Percentiles rank a stretch among this genome's conserved stretches.
Conservation (phyloP, 2,888 invertebrate genomes). For the Lycocerus yunnanus region DNA sequence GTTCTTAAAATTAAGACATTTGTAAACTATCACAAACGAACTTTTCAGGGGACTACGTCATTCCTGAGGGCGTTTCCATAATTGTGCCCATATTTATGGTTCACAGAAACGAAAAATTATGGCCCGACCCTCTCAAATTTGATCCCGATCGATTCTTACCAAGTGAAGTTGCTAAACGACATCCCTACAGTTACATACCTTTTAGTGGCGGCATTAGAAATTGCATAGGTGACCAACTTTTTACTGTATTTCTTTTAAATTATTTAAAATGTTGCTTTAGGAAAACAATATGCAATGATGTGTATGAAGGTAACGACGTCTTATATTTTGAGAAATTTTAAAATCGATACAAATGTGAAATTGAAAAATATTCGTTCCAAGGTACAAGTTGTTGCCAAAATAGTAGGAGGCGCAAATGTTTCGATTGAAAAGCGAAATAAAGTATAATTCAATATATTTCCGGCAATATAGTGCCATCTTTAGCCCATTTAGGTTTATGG, state of each 20-base stretch:
- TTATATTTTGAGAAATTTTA: slow-evolving; percentile 47
- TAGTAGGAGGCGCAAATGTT: slow-evolving; percentile 42
- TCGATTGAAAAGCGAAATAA: slow-evolving; percentile 15
- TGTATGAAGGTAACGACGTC: slow-evolving; percentile 33
- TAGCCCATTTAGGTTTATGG: too few relatives aligned
- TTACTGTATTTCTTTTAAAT: neutral
- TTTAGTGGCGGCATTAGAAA: slow-evolving; percentile 59
- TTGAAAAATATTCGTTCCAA: slow-evolving; percentile 42
- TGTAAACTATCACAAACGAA: too few relatives aligned
- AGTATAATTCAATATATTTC: too few relatives aligned
- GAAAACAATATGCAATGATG: slow-evolving; percentile 10
- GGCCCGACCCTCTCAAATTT: slow-evolving; percentile 63
- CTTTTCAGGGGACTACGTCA: slow-evolving; percentile 8
- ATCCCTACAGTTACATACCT: slow-evolving; percentile 58
- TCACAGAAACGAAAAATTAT: slow-evolving; percentile 60
- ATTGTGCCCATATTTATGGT: slow-evolving; percentile 54
- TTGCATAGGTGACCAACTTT: slow-evolving; percentile 53
- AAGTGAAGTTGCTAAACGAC: slow-evolving; percentile 55
- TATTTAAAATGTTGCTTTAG: neutral
- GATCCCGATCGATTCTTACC: slow-evolving; percentile 64
- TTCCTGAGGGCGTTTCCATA: slow-evolving; percentile 41
- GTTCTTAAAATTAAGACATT: too few relatives aligned
- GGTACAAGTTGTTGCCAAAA: slow-evolving; percentile 40
- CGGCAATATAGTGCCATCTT: too few relatives aligned
- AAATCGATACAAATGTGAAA: slow-evolving; percentile 33